Base-by-base conservation (phyloP, 1,140 invertebrate species). In the Lordiphosa clarofinis region DNA sequence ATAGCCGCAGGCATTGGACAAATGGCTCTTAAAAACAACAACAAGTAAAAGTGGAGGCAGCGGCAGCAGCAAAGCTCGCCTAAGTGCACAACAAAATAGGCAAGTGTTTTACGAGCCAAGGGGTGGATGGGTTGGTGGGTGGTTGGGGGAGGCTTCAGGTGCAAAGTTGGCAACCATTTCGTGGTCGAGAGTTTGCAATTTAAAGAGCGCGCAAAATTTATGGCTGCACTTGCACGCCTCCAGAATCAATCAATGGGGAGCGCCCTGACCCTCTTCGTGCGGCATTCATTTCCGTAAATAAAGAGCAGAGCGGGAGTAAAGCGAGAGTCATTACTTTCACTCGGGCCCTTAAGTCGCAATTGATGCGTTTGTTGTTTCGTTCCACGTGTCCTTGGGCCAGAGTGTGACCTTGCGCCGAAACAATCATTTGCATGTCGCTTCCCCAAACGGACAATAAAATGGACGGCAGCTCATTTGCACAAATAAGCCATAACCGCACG, bases 401-500 rank as follows among this genome's bases (percentile, higher is more conserved):
- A 47, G 40, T 56, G 48, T 73, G 68, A 65, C 74, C 74, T 79
- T 78, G 73, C 39, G 55, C 55, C 52, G 69, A 76, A 66, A 76
- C 46, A 71, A 73, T 72, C 64, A 78, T 82, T 82, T 82, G 78
- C 78, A 82, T 82, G 69, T 66, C 46, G 21, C 56, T 68, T 55
- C 52, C 64, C 59, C 56, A 21, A 40, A 62, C 56, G 74, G 78
- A 78, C 73, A 66, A 78, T 82, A 71, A 53, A 82, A 84, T 73
- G 78, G 61, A 67, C 68, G 73, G 58, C 78, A 65, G 64, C 78
- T 82, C 78, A 82, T 82, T 82, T 82, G 64, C 78, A 82, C 78
- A 82, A 82, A 82, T 69, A 84, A 84, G 68, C 78, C 78, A 82
- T 82, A 84, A 81, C 72, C 76, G 67, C 53, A 56, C 61, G 71